These are phyloP conservation scores for Colostygia pectinataria DNA, from an alignment of 2,888 invertebrate genomes.

Conservation along the genomic window DNA sequence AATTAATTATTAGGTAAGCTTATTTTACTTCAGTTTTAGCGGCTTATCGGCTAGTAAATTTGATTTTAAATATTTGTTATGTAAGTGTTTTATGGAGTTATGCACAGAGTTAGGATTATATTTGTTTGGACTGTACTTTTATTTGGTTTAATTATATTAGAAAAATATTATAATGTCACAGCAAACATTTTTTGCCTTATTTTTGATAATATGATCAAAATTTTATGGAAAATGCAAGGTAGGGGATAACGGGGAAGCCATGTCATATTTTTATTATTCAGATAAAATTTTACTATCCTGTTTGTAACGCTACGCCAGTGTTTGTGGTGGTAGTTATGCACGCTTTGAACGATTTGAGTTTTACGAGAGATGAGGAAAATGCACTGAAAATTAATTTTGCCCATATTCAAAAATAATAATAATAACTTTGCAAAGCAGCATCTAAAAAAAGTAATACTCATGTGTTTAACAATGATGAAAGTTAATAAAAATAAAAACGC, in stretches of 20 bases:
- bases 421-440: too few species aligned
- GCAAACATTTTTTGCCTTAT: too few species aligned
- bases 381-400: slow-evolving; percentile 9
- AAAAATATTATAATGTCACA: too few species aligned
- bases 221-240: too few species aligned
- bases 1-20: slow-evolving; percentile 29
- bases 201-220: too few species aligned
- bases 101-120: background rate
- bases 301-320: slow-evolving; percentile 45
- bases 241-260: slow-evolving; percentile 35
- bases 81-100: slow-evolving; percentile 2
- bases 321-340: slow-evolving; percentile 26
- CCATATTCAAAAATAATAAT: too few species aligned
- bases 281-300: slow-evolving; percentile 59
- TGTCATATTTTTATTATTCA: slow-evolving; percentile 50
- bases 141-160: too few species aligned
- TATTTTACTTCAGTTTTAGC: slow-evolving; percentile 29
- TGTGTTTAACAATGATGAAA: too few species aligned
- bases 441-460: too few species aligned
- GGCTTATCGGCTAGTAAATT: slow-evolving; percentile 26
- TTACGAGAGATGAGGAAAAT: slow-evolving; percentile 14
- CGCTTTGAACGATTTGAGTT: slow-evolving; percentile 22
- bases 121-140: too few species aligned
- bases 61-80: slow-evolving; percentile 26
- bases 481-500: too few species aligned